phyloP scores from a whole-genome alignment of 2,888 invertebrate species.

The Thymelicus lineola region DNA sequence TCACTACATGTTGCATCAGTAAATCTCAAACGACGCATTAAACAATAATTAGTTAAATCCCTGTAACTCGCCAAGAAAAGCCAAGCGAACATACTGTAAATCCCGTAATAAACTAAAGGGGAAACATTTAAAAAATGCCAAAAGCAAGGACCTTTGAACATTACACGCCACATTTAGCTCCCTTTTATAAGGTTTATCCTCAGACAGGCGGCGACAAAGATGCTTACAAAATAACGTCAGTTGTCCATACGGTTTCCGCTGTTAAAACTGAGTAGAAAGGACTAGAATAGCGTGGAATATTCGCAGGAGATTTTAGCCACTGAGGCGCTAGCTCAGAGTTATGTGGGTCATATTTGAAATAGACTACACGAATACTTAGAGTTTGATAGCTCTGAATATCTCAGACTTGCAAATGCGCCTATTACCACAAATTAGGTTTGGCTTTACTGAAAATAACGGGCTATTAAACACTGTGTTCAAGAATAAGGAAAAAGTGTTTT shows the following conservation, averaged over 20 bases:
- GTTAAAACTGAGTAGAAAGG: slow-evolving; percentile 20
- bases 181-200: slow-evolving; percentile 39
- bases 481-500: background rate
- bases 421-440: slow-evolving; percentile 13
- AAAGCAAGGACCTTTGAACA: slow-evolving; percentile 41
- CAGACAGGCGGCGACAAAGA: slow-evolving; percentile 28
- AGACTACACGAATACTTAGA: slow-evolving; percentile 26
- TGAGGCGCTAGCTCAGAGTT: slow-evolving; percentile 24
- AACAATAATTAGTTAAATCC: background rate
- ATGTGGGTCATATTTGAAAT: slow-evolving; percentile 38
- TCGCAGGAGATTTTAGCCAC: slow-evolving; percentile 12
- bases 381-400: slow-evolving; percentile 35
- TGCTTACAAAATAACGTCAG: background rate
- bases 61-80: slow-evolving; percentile 5
- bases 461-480: background rate
- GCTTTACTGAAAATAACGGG: slow-evolving; percentile 12
- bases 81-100: slow-evolving; percentile 25
- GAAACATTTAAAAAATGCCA: slow-evolving; percentile 40
- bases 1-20: too few species aligned
- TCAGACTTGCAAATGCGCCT: slow-evolving; percentile 30
- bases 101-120: slow-evolving; percentile 26
- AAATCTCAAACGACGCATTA: background rate
- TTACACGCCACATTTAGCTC: slow-evolving; percentile 44
- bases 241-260: slow-evolving; percentile 15
- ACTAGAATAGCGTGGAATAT: slow-evolving; percentile 12